Conservation (phyloP, 30 jellyfish, hydroid and myxozoan genomes). For the Aurelia coerulea region DNA sequence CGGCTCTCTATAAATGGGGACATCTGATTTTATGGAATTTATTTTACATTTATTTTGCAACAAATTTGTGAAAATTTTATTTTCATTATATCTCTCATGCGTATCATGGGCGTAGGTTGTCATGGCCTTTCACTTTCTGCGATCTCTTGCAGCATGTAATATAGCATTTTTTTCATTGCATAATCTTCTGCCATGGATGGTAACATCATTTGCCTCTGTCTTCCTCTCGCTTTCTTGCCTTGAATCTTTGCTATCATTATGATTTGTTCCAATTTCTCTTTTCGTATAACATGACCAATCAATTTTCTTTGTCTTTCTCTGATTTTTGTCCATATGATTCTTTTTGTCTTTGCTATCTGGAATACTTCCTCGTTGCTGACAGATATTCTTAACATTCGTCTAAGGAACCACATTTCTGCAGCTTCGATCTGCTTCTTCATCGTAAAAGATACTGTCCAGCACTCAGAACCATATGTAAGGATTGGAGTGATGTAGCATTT, state of each 20-base stretch:
- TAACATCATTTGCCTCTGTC: background rate
- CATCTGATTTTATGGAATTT: too few species aligned
- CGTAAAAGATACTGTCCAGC: constrained; percentile 28
- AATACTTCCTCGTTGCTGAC: background rate
- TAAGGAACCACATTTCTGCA: constrained; percentile 9
- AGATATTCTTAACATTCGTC: background rate
- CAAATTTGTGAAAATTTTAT: too few species aligned
- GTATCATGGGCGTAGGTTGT: constrained; percentile 1
- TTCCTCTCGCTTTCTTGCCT: constrained; percentile 5
- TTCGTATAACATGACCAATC: background rate
- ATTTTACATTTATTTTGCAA: too few species aligned
- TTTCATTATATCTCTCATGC: background rate
- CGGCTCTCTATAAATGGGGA: too few species aligned
- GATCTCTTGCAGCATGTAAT: background rate
- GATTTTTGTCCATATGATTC: background rate
- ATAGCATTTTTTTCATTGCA: background rate
- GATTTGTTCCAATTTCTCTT: background rate
- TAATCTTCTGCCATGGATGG: constrained; percentile 3
- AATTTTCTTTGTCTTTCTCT: constrained; percentile 1
- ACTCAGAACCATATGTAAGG: constrained; percentile 25
- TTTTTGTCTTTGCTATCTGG: constrained; percentile 7
- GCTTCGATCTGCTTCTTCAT: constrained; percentile 25
- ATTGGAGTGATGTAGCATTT: background rate
- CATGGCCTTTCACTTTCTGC: constrained; percentile 4
- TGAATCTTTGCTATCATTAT: background rate